phyloP scores from a whole-genome alignment of 2,113 vertebrate species.

The Protomyctophum bolini region DNA sequence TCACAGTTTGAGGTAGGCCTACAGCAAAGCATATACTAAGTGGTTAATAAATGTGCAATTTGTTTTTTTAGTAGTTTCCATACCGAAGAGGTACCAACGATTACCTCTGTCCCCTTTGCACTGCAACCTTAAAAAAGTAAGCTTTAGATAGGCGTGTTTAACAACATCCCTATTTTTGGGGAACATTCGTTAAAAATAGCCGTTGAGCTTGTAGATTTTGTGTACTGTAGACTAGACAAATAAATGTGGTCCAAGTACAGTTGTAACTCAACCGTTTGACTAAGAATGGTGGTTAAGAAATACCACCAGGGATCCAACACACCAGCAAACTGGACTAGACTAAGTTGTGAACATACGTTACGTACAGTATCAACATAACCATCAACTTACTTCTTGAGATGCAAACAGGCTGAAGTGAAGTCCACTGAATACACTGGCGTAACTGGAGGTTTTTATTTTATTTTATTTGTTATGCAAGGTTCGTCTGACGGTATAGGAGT shows the following conservation, averaged over 20 bases:
- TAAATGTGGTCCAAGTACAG: no score
- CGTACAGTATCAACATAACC: conserved; percentile 10
- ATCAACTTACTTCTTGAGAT: conserved; percentile 11
- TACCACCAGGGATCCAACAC: background rate
- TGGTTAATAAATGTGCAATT: no score
- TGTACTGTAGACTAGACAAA: no score
- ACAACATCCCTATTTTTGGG: background rate
- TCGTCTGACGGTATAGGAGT: background rate
- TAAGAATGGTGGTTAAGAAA: no score
- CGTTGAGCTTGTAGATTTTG: no score
- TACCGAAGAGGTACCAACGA: background rate
- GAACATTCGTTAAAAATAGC: no score
- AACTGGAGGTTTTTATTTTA: no score
- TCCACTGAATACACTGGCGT: conserved; percentile 2
- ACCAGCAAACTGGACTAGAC: conserved; percentile 8
- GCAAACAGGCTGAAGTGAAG: conserved; percentile 10
- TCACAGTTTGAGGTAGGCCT: no score
- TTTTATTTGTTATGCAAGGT: no score
- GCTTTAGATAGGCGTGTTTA: background rate
- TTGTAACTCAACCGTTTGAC: no score
- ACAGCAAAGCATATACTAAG: no score
- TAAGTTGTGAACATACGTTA: conserved; percentile 6
- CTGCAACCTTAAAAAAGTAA: background rate
- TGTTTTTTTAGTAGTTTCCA: background rate
- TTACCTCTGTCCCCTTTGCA: background rate